Percentiles rank a stretch among this genome's conserved stretches.
Evolutionary conservation across 2,113 vertebrate genomes (phyloP).

Genomic region (Agelaius phoeniceus): DNA sequence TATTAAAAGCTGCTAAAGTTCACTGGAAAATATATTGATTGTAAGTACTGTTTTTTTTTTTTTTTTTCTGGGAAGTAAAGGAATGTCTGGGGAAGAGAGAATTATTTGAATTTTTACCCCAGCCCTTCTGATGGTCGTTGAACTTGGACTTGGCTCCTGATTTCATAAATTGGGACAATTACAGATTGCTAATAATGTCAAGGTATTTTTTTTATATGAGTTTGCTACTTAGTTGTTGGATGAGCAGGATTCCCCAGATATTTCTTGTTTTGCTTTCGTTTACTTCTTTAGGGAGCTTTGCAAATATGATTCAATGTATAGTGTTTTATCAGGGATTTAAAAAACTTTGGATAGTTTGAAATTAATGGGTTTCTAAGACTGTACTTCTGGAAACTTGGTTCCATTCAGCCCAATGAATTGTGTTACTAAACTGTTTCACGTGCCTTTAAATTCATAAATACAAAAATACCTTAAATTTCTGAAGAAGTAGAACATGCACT

Average conservation of each 20-base stretch:
- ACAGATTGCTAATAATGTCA: neutral
- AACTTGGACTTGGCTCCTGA: neutral
- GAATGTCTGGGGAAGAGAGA: neutral
- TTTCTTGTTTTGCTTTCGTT: neutral
- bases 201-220: neutral
- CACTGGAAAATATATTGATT: neutral
- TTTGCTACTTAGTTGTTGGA: neutral
- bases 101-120: neutral
- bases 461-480: neutral
- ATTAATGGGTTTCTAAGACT: neutral
- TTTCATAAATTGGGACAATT: neutral
- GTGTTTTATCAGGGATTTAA: neutral
- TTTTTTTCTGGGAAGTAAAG: neutral
- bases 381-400: neutral
- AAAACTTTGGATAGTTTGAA: neutral
- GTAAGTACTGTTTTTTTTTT: neutral
- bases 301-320: neutral
- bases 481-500: neutral
- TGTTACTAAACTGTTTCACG: neutral
- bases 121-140: neutral
- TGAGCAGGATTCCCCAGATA: neutral
- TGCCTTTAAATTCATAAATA: neutral
- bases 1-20: neutral
- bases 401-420: neutral
- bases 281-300: neutral